Base-by-base conservation (phyloP, 2,888 invertebrate species). In the Cerastis leucographa region DNA sequence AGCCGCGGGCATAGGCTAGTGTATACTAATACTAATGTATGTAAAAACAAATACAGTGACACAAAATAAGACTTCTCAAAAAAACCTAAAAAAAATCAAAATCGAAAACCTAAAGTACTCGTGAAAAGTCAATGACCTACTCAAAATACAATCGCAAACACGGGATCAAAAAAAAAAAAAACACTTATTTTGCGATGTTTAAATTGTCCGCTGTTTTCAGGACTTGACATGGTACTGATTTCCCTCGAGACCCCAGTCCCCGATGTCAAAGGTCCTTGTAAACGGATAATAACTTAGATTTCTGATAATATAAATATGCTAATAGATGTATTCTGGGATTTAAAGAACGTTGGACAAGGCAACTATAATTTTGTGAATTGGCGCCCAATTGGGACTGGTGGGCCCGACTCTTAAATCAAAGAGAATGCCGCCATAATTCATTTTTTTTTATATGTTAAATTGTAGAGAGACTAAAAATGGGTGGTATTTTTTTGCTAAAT, bases 241-340 rank as follows among this genome's bases (percentile, higher is more conserved):
- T 86, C 86, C 86, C 86, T n/a, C 0, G 86, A 68, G 86, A 65
- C 49, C 35, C 8, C n/a, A 25, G 62, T 67, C 86, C 74, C 71
- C 67, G 44, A 74, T 22, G 72, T 70, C 84, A 78, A 59, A 84
- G 66, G 70, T 77, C 72, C 64, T 76, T 86, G 72, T 76, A 73
- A 86, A 76, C 42, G 69, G 59, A 76, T 86, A 86, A 81, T 76
- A 68, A 65, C 71, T 77, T 49, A 74, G 64, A 78, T 64, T 66
- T 49, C 56, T 70, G 56, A 72, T 76, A 68, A 79, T 70, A 76
- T 71, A 86, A 83, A 84, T 69, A 86, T 86, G 79, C 25, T 73
- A 76, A 84, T 86, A 76, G n/a, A 51, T 66, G 42, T 76, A 59
- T 56, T 71, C 68, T 40, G 61, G 29, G 61, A 76, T 67, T 76